Conservation (phyloP, 2,113 vertebrate species). For the Silurus asotus region DNA sequence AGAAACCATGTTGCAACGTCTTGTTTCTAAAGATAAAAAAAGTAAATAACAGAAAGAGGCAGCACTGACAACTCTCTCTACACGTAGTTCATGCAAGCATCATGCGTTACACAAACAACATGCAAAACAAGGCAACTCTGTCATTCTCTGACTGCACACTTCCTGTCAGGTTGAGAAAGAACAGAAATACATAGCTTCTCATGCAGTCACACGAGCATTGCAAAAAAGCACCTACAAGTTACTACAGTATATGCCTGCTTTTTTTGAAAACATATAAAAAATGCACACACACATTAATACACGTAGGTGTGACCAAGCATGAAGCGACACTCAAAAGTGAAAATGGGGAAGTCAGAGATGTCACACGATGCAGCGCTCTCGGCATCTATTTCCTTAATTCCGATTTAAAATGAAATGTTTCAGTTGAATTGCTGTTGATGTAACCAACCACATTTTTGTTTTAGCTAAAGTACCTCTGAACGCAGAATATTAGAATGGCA, state of each 20-base stretch:
- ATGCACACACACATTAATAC: neutral
- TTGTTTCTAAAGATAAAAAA: neutral
- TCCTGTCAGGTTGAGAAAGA: neutral
- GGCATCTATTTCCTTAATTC: slow-evolving; percentile 2
- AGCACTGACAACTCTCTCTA: neutral
- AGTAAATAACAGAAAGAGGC: neutral
- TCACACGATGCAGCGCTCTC: neutral
- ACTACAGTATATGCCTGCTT: neutral
- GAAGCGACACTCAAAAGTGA: slow-evolving; percentile 6
- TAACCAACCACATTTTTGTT: neutral
- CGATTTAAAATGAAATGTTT: neutral
- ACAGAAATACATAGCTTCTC: neutral
- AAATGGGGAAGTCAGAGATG: slow-evolving; percentile 1
- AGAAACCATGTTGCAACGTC: neutral
- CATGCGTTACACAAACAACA: slow-evolving; percentile 24
- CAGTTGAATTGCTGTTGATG: neutral
- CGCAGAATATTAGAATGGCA: neutral
- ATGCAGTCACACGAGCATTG: neutral
- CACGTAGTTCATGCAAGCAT: slow-evolving; percentile 1
- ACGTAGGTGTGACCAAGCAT: neutral
- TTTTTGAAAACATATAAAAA: neutral
- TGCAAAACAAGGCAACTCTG: slow-evolving; percentile 23
- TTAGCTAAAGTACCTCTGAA: neutral
- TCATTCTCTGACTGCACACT: neutral
- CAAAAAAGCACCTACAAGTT: neutral